phyloP scores from a whole-genome alignment of 2,113 vertebrate genomes.

The Petrocephalus microphthalmus region DNA sequence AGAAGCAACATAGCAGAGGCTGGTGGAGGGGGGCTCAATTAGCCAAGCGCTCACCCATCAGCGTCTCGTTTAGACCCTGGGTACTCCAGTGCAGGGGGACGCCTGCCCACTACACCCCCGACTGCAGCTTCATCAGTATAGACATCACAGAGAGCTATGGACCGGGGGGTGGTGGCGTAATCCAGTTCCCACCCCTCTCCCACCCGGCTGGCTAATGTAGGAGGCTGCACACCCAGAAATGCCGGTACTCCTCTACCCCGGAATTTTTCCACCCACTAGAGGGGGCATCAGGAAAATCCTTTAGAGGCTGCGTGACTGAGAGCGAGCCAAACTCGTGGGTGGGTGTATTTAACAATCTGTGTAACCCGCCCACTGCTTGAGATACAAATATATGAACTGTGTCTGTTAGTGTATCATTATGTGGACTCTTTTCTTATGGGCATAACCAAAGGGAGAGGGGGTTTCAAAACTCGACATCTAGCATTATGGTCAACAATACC shows the following conservation, averaged over 20 bases:
- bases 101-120: not conserved
- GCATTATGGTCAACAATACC: not conserved
- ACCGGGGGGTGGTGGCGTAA: not conserved
- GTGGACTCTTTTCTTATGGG: not conserved
- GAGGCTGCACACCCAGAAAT: not conserved
- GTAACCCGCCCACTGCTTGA: not conserved
- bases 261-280: not conserved
- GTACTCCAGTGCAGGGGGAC: not conserved
- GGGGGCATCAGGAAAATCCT: not conserved
- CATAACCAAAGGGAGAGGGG: not conserved
- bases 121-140: constrained; percentile 6
- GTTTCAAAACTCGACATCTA: not conserved
- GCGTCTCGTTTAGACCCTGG: not conserved
- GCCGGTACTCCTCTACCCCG: not conserved
- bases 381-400: no score
- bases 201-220: not conserved
- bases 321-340: not conserved
- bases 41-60: not conserved
- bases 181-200: not conserved
- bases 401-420: no score
- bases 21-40: not conserved
- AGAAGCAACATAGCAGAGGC: not conserved
- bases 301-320: not conserved
- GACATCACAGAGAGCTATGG: not conserved
- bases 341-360: not conserved